Percentiles rank a stretch among this genome's conserved stretches.
Conservation (phyloP, 2,113 vertebrate genomes). For the Diadophis punctatus region DNA sequence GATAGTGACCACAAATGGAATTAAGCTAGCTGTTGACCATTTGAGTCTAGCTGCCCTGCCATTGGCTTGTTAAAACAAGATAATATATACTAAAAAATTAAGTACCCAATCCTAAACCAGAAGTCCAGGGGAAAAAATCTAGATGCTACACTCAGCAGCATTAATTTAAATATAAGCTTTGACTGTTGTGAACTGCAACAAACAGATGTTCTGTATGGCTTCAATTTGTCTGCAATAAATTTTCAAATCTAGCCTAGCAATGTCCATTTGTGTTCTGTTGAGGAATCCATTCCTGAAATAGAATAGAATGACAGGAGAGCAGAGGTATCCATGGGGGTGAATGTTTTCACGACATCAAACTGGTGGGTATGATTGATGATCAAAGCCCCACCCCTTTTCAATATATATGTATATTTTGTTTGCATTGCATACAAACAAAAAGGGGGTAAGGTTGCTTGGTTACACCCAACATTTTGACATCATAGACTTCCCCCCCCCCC, state of each 20-base stretch:
- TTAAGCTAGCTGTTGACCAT: neutral
- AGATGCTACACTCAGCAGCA: neutral
- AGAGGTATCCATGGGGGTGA: neutral
- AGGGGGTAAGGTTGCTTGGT: neutral
- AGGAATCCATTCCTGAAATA: neutral
- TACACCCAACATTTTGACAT: neutral
- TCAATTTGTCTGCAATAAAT: neutral
- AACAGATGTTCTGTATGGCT: neutral
- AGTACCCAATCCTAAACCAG: neutral
- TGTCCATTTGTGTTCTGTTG: neutral
- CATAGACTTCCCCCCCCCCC: neutral
- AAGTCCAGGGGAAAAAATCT: neutral
- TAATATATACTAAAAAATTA: too few relatives aligned
- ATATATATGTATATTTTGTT: neutral
- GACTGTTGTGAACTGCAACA: neutral
- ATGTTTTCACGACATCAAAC: neutral
- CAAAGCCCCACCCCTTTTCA: neutral
- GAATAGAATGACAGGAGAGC: neutral
- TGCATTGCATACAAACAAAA: neutral
- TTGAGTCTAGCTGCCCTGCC: neutral
- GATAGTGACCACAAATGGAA: neutral
- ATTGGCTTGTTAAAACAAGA: neutral
- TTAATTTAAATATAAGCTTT: neutral
- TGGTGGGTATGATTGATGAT: neutral
- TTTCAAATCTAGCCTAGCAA: neutral